A percentile compares a stretch with the other conserved stretches of the same genome.
Conservation (phyloP, 2,797 vertebrate genomes). For the Tiaroga cobitis region DNA sequence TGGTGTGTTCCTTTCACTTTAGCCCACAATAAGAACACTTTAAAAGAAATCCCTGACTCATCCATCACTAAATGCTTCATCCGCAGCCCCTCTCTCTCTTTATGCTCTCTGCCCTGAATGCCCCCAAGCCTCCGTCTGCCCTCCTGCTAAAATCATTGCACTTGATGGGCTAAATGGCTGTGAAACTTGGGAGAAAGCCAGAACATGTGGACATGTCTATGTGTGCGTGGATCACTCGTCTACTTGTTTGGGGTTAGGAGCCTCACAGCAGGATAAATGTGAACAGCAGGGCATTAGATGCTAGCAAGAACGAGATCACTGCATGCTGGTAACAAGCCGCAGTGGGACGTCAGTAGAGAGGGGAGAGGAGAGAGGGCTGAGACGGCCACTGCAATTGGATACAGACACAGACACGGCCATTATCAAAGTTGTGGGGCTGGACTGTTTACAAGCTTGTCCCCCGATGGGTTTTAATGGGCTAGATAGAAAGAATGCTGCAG, state of each 20-base stretch:
- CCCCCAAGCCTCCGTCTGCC: slow-evolving; percentile 2
- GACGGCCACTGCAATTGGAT: slow-evolving; percentile 56
- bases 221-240: slow-evolving; percentile 14
- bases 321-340: slow-evolving; percentile 71
- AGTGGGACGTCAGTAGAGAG: slow-evolving; percentile 63
- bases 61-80: background rate
- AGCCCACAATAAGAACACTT: background rate
- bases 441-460: slow-evolving; percentile 37
- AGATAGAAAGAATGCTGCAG: slow-evolving; percentile 27
- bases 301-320: slow-evolving; percentile 18
- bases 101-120: background rate
- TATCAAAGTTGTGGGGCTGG: slow-evolving; percentile 51
- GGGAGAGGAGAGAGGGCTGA: slow-evolving; percentile 65
- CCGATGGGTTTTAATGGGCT: slow-evolving; percentile 41
- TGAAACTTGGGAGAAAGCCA: slow-evolving; percentile 17
- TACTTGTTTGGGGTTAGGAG: slow-evolving; percentile 38
- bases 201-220: slow-evolving; percentile 26
- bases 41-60: slow-evolving; percentile 14
- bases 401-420: slow-evolving; percentile 62
- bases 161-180: slow-evolving; percentile 29
- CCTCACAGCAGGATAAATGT: slow-evolving; percentile 52
- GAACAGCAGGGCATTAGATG: slow-evolving; percentile 57
- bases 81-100: background rate
- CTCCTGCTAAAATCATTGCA: slow-evolving; percentile 45
- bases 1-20: background rate